Evolutionary conservation across 92 coral and sea anemone species (phyloP).

Genomic region (Pocillopora grandis): DNA sequence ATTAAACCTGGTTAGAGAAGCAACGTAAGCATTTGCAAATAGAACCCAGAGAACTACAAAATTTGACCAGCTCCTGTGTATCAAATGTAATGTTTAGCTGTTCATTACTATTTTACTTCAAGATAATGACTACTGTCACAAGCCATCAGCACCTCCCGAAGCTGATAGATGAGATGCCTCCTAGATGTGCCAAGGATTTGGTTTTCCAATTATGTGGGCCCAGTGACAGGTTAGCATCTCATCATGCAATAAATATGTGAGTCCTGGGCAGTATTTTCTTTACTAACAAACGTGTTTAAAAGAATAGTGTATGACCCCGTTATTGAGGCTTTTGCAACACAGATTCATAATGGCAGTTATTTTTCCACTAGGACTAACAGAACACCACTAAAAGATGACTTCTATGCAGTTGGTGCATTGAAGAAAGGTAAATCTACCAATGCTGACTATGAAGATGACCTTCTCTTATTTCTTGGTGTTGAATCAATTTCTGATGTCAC

Average conservation of each 20-base stretch:
- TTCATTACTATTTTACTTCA: neutral
- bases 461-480: slow-evolving; percentile 28
- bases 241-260: neutral
- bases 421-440: slow-evolving; percentile 30
- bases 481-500: slow-evolving; percentile 33
- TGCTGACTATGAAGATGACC: slow-evolving; percentile 47
- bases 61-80: too few relatives aligned
- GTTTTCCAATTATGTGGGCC: slow-evolving; percentile 8
- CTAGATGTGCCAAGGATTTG: slow-evolving; percentile 1
- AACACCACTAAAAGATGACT: slow-evolving; percentile 35
- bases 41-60: neutral
- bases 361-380: slow-evolving; percentile 39
- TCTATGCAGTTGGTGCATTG: slow-evolving; percentile 44
- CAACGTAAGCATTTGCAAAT: neutral
- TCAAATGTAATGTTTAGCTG: neutral
- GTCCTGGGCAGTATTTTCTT: slow-evolving; percentile 14
- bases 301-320: neutral
- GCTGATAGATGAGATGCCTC: neutral
- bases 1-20: too few relatives aligned
- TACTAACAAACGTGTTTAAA: neutral
- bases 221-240: slow-evolving; percentile 17
- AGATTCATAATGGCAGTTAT: neutral
- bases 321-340: neutral
- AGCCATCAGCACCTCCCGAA: neutral
- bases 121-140: neutral